These are phyloP conservation scores for Spisula solida DNA, from an alignment of 2,888 invertebrate genomes.

Conservation along the genomic window DNA sequence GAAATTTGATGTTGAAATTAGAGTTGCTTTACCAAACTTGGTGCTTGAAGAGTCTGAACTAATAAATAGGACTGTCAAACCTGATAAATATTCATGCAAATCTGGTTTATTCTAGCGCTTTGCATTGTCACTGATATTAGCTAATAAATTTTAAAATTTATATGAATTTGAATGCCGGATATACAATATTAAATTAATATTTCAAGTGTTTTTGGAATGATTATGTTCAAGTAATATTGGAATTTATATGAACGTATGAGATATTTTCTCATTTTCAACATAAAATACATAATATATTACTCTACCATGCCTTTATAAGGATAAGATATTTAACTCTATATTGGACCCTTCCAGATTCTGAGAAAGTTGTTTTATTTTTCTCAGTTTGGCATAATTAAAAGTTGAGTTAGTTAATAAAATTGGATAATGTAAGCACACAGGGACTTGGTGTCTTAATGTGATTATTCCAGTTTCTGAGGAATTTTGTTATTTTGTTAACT, in stretches of 20 bases:
- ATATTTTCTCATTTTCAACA: not conserved
- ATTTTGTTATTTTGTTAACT: too few relatives aligned
- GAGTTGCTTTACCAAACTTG: not conserved
- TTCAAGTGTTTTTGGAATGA: not conserved
- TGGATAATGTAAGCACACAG: too few relatives aligned
- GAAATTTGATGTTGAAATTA: not conserved
- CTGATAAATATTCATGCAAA: not conserved
- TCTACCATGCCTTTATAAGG: not conserved
- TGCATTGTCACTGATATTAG: slow-evolving; percentile 15
- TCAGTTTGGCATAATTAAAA: too few relatives aligned
- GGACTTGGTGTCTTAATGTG: too few relatives aligned
- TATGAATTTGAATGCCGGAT: not conserved
- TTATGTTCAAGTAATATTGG: not conserved
- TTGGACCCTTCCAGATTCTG: not conserved
- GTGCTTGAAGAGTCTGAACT: not conserved
- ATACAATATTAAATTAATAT: not conserved
- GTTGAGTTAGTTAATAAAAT: too few relatives aligned
- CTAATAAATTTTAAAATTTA: not conserved
- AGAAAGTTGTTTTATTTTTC: not conserved
- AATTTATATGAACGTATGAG: not conserved
- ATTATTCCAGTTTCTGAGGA: too few relatives aligned
- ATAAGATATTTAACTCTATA: not conserved
- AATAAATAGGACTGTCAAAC: not conserved
- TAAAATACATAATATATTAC: not conserved
- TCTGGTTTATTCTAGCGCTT: not conserved